phyloP scores from a whole-genome alignment of 1,140 invertebrate species.

The Sipha flava region DNA sequence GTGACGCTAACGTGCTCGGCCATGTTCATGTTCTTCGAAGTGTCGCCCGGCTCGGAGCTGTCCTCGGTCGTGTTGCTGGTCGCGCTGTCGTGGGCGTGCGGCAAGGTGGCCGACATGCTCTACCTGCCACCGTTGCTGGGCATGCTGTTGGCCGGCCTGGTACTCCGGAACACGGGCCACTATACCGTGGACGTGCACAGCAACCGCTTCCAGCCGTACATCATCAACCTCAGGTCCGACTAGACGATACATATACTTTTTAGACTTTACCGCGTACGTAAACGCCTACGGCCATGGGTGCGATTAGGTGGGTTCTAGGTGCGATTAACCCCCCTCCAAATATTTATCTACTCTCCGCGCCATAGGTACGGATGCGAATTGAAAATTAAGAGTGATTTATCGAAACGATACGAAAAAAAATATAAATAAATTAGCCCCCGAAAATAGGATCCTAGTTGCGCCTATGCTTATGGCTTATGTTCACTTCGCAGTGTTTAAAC shows the following conservation, averaged over 20 bases:
- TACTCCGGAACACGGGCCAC: constrained; percentile 35
- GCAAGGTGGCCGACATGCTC: constrained; percentile 16
- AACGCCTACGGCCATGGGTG: too few species aligned
- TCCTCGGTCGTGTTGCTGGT: constrained; percentile 58
- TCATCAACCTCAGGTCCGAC: constrained; percentile 34
- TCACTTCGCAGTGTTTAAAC: too few species aligned
- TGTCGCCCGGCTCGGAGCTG: constrained; percentile 63
- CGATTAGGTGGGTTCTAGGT: too few species aligned
- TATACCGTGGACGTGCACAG: constrained; percentile 30
- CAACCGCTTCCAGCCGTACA: constrained; percentile 35
- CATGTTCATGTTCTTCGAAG: constrained; percentile 59
- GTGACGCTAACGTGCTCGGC: constrained; percentile 13
- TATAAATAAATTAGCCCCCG: too few species aligned
- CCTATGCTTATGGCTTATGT: too few species aligned
- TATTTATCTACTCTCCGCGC: too few species aligned
- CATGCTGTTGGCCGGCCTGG: constrained; percentile 38
- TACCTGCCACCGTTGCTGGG: constrained; percentile 37
- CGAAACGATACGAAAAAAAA: too few species aligned
- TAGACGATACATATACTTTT: background rate
- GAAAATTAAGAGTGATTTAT: too few species aligned
- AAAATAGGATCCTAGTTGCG: too few species aligned
- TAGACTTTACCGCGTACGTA: too few species aligned
- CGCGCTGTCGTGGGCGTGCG: constrained; percentile 31
- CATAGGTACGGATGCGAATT: too few species aligned
- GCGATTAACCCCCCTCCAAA: too few species aligned